Conservation (phyloP, 2,113 vertebrate species). For the Pampusana beccarii region DNA sequence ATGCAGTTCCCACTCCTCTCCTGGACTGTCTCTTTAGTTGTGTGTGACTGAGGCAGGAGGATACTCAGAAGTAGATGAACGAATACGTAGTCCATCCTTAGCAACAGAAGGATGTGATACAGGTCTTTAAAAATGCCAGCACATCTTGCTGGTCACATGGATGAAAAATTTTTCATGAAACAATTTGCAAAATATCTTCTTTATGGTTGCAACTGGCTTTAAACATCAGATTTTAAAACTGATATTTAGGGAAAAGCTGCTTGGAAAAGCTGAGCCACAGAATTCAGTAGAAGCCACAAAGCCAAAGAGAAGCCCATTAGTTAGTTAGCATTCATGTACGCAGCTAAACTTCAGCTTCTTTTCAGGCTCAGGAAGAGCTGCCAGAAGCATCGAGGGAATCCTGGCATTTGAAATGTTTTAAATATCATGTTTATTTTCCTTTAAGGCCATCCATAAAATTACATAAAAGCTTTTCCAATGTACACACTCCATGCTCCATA, state of each 20-base stretch:
- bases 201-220: not conserved
- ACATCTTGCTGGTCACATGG: not conserved
- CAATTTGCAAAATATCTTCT: not conserved
- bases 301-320: not conserved
- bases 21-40: not conserved
- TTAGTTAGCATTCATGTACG: not conserved
- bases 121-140: not conserved
- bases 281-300: not conserved
- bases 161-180: not conserved
- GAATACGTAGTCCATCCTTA: not conserved
- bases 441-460: not conserved
- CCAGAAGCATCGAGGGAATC: not conserved
- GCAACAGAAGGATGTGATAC: not conserved
- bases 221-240: not conserved
- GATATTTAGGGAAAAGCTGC: not conserved
- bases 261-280: not conserved
- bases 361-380: not conserved
- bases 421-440: not conserved
- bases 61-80: not conserved
- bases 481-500: not conserved
- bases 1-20: not conserved
- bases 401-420: not conserved
- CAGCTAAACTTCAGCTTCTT: not conserved
- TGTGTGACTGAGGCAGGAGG: not conserved
- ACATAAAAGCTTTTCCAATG: not conserved